Evolutionary conservation across 2,797 vertebrate species (phyloP).

Genomic region (Sorex maritimensis): DNA sequence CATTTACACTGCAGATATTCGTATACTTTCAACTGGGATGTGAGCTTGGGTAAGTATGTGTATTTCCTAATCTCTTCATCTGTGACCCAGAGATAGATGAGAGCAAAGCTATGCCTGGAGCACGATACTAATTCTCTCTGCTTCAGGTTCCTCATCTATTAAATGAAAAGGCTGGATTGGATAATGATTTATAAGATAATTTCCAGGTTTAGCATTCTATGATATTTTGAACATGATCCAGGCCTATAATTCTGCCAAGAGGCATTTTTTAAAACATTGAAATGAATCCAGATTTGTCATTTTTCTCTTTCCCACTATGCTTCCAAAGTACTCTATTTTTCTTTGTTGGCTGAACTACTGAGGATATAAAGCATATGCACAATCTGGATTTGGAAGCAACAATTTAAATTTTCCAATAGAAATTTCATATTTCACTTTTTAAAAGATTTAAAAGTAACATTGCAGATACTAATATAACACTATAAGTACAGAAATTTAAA

Average conservation of each 20-base stretch:
- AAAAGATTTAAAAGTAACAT: neutral
- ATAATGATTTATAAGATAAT: constrained; percentile 73
- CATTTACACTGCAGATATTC: neutral
- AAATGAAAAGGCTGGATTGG: constrained; percentile 20
- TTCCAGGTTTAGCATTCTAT: constrained; percentile 54
- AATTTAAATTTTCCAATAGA: constrained; percentile 36
- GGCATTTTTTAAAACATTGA: constrained; percentile 31
- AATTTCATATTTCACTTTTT: constrained; percentile 34
- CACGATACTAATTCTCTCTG: constrained; percentile 1
- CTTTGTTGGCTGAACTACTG: constrained; percentile 24
- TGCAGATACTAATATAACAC: constrained; percentile 10
- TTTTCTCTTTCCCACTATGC: neutral
- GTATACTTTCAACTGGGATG: neutral
- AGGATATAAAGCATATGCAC: neutral
- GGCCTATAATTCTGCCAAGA: constrained; percentile 39
- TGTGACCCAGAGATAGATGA: neutral
- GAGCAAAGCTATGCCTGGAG: neutral
- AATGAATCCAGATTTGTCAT: constrained; percentile 39
- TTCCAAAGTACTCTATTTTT: constrained; percentile 40
- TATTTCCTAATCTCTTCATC: neutral
- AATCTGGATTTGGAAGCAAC: constrained; percentile 39
- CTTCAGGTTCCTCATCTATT: constrained; percentile 33
- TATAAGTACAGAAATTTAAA: constrained; percentile 7
- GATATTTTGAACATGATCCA: constrained; percentile 72
- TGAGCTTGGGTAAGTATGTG: neutral